Evolutionary conservation across 2,113 vertebrate genomes (phyloP).

Genomic region (Hippopotamus amphibius): DNA sequence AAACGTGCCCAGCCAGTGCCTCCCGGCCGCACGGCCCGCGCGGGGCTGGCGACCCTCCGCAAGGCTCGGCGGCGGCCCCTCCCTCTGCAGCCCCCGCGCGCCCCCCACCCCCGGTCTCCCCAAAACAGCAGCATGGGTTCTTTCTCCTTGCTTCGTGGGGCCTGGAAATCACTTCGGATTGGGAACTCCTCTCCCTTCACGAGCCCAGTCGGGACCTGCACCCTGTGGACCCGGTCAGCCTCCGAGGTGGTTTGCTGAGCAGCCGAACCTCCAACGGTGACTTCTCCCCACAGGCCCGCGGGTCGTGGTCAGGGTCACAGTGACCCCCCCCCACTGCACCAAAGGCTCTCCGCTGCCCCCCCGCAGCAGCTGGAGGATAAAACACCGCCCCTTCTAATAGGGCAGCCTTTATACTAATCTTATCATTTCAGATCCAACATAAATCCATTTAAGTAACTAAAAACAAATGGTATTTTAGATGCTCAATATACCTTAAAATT

Average conservation of each 20-base stretch:
- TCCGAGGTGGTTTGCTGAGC: background rate
- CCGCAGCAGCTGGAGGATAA: background rate
- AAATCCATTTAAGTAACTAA: background rate
- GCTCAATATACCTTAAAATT: background rate
- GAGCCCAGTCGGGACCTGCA: background rate
- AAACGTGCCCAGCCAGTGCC: background rate
- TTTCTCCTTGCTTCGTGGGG: background rate
- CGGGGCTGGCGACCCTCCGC: background rate
- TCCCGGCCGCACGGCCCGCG: background rate
- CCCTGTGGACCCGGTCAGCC: background rate
- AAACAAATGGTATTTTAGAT: background rate
- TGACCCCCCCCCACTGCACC: too few relatives aligned
- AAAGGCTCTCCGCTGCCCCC: background rate
- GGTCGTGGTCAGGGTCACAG: background rate
- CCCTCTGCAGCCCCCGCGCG: too few relatives aligned
- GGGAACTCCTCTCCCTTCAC: background rate
- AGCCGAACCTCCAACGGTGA: background rate
- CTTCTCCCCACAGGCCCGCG: background rate
- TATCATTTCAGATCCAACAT: background rate
- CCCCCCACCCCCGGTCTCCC: background rate
- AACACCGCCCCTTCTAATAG: background rate
- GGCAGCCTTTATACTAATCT: background rate
- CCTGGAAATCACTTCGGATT: background rate
- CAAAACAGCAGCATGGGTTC: background rate
- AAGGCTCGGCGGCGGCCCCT: background rate